Evolutionary conservation across 2,888 invertebrate species (phyloP), one percentile per base, ranked within the genome.

Genomic region (Dione juno): DNA sequence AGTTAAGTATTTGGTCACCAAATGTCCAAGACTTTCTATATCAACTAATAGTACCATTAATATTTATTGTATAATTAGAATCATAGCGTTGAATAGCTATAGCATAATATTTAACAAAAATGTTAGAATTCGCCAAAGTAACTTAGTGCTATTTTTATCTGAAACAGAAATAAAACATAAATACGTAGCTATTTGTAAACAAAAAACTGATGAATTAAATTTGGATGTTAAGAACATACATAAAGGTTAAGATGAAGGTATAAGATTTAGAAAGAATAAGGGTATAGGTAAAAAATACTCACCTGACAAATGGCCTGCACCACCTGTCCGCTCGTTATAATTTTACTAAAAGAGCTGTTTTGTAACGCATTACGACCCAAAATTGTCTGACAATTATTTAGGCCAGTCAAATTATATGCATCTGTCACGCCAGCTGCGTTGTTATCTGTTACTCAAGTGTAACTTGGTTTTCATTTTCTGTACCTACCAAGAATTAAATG

Each of bases 401-500:
- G 66, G 63, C 69, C 66, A 66, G 67, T 54, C 63, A 35, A 61
- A 43, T 43, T 68, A 69, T 54, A 72, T 64, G 67, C 73, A 75
- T 70, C 76, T 76, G 75, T 43, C 67, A 54, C 68, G 70, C 70
- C 76, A 76, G 75, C 73, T 76, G 73, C 48, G 50, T 54, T 41
- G n/a, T 59, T 70, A 69, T 73, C 71, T 65, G 52, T 50, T 48
- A 64, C 7, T 58, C 50, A 48, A 45, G 45, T 68, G 11, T 69
- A 54, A 64, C 59, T 63, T 53, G 21, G 52, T 19, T 10, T 37
- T 45, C n/a, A 16, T 48, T 50, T 48, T 9, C n/a, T 19, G 35
- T 3, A 9, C 5, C 8, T 35, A n/a, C n/a, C 54, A 54, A 35
- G n/a, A 16, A 37, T 57, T 11, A 1, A 57, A 16, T 37, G 1